A percentile compares a stretch with the other conserved stretches of the same genome.
phyloP scores from a whole-genome alignment of 1,140 invertebrate genomes.

The Oscheius sp. region DNA sequence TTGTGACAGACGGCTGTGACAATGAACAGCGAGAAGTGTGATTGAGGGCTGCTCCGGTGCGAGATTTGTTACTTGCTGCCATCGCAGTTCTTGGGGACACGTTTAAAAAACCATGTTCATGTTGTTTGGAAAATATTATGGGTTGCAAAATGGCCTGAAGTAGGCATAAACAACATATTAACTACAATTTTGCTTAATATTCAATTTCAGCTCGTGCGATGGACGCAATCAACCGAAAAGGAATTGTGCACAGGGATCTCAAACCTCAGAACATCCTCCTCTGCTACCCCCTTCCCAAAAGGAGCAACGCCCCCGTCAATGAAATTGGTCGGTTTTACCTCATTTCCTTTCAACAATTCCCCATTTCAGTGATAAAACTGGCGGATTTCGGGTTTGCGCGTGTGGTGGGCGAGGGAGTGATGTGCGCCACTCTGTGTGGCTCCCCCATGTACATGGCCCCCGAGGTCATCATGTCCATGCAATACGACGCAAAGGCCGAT shows the following conservation, averaged over 20 bases:
- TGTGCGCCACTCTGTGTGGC: conserved; percentile 97
- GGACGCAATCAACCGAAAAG: conserved; percentile 90
- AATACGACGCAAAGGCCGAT: conserved; percentile 98
- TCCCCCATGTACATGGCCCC: conserved; percentile 99
- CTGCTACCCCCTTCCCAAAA: conserved; percentile 65
- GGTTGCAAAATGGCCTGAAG: not conserved
- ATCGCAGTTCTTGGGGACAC: no score
- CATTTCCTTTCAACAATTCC: not conserved
- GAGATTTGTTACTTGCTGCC: no score
- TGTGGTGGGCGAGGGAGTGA: conserved; percentile 94
- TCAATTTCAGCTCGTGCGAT: conserved; percentile 80
- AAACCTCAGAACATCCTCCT: conserved; percentile 71
- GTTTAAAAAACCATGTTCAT: no score
- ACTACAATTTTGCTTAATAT: conserved; percentile 29
- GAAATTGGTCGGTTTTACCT: conserved; percentile 54
- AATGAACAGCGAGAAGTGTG: no score
- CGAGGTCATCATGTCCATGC: conserved; percentile 92
- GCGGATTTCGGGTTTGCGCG: conserved; percentile 98
- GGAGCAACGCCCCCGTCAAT: conserved; percentile 78
- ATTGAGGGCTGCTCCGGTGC: no score
- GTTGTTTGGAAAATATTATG: no score
- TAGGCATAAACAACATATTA: not conserved
- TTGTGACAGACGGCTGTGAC: no score
- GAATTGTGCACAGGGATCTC: conserved; percentile 95
- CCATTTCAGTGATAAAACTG: conserved; percentile 62